These are phyloP conservation scores for Sebastes dallii DNA, from an alignment of 2,797 vertebrate genomes.

Conservation along the genomic window DNA sequence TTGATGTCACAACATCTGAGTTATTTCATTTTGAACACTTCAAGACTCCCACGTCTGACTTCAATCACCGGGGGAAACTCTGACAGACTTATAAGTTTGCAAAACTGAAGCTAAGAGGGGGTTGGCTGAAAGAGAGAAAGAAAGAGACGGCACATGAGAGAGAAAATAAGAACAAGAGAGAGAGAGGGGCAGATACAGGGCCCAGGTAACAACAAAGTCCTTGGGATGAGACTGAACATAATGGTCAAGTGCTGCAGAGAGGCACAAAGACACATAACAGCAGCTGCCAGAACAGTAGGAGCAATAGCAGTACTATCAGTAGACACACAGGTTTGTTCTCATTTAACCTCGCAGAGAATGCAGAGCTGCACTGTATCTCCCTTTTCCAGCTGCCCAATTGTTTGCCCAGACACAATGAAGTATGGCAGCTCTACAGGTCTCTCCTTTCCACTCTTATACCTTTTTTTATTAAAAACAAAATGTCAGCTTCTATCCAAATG, in stretches of 20 bases:
- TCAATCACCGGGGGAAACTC: constrained; percentile 36
- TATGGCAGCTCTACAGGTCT: constrained; percentile 38
- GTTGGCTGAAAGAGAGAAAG: constrained; percentile 1
- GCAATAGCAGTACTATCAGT: constrained; percentile 47
- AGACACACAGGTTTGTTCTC: constrained; percentile 49
- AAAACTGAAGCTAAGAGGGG: constrained; percentile 21
- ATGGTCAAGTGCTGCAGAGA: constrained; percentile 54
- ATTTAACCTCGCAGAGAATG: constrained; percentile 50
- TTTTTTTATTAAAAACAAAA: constrained; percentile 1
- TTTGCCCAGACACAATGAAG: constrained; percentile 35
- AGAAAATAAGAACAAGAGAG: constrained; percentile 12
- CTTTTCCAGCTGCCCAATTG: constrained; percentile 35
- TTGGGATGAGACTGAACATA: constrained; percentile 49
- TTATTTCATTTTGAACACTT: constrained; percentile 36
- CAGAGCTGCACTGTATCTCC: constrained; percentile 41
- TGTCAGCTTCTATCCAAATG: not conserved
- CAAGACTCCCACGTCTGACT: constrained; percentile 37
- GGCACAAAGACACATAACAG: constrained; percentile 48
- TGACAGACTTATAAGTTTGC: constrained; percentile 38
- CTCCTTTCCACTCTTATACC: not conserved
- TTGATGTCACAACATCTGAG: constrained; percentile 42
- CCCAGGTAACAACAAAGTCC: constrained; percentile 51
- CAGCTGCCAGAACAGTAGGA: constrained; percentile 37
- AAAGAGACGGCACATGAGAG: not conserved
- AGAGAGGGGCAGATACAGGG: constrained; percentile 14